Conservation (phyloP, 2,797 vertebrate genomes). For the Arrhamphus sclerolepis region DNA sequence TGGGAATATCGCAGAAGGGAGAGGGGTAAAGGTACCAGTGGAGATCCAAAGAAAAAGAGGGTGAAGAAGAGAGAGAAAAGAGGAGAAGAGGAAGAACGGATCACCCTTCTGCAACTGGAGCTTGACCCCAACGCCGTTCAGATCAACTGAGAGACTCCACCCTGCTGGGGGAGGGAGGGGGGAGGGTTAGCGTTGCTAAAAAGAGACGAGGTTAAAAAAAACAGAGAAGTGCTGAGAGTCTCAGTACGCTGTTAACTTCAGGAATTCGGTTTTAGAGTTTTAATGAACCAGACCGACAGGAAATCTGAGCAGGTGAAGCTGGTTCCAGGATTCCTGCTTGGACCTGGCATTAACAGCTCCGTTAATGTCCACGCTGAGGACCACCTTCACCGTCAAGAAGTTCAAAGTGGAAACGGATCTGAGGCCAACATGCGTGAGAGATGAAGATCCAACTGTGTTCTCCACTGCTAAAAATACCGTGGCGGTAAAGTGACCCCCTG, state of each 20-base stretch:
- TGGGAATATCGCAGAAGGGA: not conserved
- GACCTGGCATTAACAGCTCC: too few species aligned
- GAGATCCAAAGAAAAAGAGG: not conserved
- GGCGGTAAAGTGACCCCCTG: constrained; percentile 57
- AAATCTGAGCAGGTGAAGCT: too few species aligned
- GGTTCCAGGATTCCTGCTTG: too few species aligned
- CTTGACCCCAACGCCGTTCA: constrained; percentile 36
- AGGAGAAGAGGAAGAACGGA: constrained; percentile 35
- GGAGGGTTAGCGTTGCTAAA: constrained; percentile 9
- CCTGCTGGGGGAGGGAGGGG: constrained; percentile 31
- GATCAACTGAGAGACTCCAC: constrained; percentile 55
- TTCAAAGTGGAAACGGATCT: not conserved
- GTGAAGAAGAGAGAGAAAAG: constrained; percentile 13
- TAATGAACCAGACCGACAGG: not conserved
- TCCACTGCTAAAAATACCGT: constrained; percentile 62
- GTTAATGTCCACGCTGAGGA: too few species aligned
- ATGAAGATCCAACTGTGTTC: constrained; percentile 37
- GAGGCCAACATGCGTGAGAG: not conserved
- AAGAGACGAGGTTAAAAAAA: constrained; percentile 4
- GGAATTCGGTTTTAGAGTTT: not conserved
- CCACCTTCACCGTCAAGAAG: not conserved
- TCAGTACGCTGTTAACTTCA: not conserved
- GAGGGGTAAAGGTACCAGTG: constrained; percentile 41
- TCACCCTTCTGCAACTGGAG: constrained; percentile 39
- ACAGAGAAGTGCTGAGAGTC: not conserved